Conservation (phyloP, 2,113 vertebrate genomes). For the Centropus unirufus region DNA sequence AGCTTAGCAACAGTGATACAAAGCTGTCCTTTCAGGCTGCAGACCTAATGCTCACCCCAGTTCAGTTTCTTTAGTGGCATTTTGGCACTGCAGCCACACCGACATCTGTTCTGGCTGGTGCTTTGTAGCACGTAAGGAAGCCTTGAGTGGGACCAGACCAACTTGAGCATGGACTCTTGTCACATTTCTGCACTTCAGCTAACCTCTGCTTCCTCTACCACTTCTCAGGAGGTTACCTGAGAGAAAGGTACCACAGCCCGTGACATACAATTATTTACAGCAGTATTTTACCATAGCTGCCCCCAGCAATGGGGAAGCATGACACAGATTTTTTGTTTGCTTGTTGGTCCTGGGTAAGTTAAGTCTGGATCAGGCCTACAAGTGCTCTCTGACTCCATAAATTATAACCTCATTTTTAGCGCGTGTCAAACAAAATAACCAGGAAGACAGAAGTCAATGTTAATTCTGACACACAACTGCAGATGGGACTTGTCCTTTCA, state of each 20-base stretch:
- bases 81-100: neutral
- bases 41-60: neutral
- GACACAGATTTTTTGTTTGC: neutral
- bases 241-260: neutral
- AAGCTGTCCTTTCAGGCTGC: neutral
- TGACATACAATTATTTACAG: neutral
- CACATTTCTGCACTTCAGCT: neutral
- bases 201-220: neutral
- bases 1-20: neutral
- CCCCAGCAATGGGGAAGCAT: neutral
- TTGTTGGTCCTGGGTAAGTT: neutral
- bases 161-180: fast-evolving
- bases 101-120: neutral
- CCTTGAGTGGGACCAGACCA: neutral
- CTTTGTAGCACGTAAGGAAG: neutral
- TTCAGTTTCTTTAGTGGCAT: neutral
- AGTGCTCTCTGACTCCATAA: neutral
- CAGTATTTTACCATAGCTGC: neutral
- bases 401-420: neutral
- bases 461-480: neutral
- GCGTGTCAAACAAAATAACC: neutral
- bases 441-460: neutral
- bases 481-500: neutral
- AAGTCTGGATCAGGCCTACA: neutral
- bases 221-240: neutral